phyloP scores from a whole-genome alignment of 1,140 invertebrate genomes.

The Ctenoplectra terminalis region DNA sequence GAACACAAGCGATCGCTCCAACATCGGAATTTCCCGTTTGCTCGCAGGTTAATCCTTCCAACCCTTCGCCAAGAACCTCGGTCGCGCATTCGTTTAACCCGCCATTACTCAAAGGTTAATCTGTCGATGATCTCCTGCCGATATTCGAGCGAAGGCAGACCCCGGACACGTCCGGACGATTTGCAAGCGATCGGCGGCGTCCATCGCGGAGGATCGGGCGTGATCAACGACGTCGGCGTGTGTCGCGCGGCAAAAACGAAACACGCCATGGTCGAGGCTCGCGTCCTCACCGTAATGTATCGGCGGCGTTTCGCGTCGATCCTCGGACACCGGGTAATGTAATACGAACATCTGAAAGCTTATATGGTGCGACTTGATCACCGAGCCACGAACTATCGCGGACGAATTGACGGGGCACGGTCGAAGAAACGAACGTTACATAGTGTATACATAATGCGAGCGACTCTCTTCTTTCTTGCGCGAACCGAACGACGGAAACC shows the following conservation, averaged over 20 bases:
- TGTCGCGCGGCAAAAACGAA: constrained; percentile 63
- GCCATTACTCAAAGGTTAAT: constrained; percentile 22
- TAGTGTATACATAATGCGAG: constrained; percentile 30
- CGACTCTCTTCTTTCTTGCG: constrained; percentile 9
- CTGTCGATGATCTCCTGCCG: constrained; percentile 38
- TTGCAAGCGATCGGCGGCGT: constrained; percentile 31
- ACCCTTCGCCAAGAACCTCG: background rate
- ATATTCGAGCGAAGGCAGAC: background rate
- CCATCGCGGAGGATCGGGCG: constrained; percentile 12
- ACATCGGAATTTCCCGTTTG: no score
- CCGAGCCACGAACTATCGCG: constrained; percentile 5
- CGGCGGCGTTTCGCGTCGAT: constrained; percentile 33
- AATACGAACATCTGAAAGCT: constrained; percentile 27
- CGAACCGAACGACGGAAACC: background rate
- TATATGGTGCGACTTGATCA: constrained; percentile 28
- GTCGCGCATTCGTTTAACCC: background rate
- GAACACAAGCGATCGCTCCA: no score
- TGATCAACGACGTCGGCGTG: constrained; percentile 61
- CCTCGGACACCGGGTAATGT: constrained; percentile 42
- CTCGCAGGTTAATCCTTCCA: no score
- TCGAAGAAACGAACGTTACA: constrained; percentile 15
- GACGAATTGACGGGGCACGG: background rate
- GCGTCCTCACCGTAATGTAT: constrained; percentile 47
- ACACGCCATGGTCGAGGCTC: constrained; percentile 54
- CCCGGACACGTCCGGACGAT: constrained; percentile 32